phyloP scores from a whole-genome alignment of 2,797 vertebrate species.

The Macropus fuliginosus region DNA sequence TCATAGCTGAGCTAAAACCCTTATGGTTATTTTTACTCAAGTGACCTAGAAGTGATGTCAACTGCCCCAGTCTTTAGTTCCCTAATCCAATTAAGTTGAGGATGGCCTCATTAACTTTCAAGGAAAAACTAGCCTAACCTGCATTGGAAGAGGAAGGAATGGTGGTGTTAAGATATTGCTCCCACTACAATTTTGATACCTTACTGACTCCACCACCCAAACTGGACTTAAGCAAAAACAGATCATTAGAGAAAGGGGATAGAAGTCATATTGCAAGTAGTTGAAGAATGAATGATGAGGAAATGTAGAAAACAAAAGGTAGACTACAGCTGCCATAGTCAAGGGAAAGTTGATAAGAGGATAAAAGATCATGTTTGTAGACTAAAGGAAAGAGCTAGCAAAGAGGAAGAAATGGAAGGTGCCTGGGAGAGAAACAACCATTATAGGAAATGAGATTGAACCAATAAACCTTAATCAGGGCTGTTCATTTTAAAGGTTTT shows the following conservation, averaged over 20 bases:
- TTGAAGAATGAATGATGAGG: neutral
- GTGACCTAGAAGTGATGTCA: neutral
- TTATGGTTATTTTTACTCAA: neutral
- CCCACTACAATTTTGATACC: neutral
- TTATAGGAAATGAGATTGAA: no score
- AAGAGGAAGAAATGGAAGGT: no score
- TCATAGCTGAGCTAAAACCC: neutral
- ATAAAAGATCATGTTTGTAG: neutral
- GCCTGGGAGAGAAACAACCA: neutral
- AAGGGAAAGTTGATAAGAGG: neutral
- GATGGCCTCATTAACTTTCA: neutral
- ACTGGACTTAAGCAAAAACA: neutral
- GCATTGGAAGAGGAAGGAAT: neutral
- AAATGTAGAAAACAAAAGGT: neutral
- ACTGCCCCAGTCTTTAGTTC: neutral
- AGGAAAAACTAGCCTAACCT: neutral
- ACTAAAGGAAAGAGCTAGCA: neutral
- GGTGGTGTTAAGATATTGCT: neutral
- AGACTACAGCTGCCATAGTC: neutral
- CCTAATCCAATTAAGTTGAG: neutral
- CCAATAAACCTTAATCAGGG: neutral
- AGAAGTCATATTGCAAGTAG: neutral
- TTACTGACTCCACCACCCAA: neutral
- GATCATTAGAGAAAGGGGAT: neutral
- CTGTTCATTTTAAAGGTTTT: neutral